Conservation (phyloP, 2,888 invertebrate genomes). For the Parnassius mnemosyne region DNA sequence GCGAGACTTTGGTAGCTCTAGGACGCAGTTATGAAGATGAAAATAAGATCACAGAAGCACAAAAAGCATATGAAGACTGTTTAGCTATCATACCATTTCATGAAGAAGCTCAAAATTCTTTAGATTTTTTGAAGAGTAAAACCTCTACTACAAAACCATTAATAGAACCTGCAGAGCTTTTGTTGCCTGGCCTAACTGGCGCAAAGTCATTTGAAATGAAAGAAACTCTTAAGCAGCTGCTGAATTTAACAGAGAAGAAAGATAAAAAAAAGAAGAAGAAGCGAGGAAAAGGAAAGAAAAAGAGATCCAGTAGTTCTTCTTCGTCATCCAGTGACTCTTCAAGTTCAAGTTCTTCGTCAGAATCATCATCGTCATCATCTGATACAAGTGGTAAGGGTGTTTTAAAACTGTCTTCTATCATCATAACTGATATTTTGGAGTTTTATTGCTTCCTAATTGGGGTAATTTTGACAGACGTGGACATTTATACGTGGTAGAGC, state of each 20-base stretch:
- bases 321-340: constrained; percentile 86
- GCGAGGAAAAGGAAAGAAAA: constrained; percentile 83
- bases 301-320: constrained; percentile 83
- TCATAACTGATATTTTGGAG: too few relatives aligned
- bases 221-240: constrained; percentile 83
- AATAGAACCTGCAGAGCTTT: constrained; percentile 82
- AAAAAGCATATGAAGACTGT: constrained; percentile 92
- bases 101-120: constrained; percentile 91
- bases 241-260: constrained; percentile 82
- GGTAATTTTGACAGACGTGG: too few relatives aligned
- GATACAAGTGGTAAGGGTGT: constrained; percentile 71
- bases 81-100: constrained; percentile 91
- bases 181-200: constrained; percentile 81
- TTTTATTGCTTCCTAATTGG: too few relatives aligned
- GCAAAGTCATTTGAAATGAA: constrained; percentile 82
- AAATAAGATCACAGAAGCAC: constrained; percentile 90
- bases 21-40: constrained; percentile 94
- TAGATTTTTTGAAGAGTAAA: constrained; percentile 90
- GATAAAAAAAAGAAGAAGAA: constrained; percentile 85
- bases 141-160: constrained; percentile 78
- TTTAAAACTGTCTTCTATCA: constrained; percentile 10
- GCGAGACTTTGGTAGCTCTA: constrained; percentile 94
- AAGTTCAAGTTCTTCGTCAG: constrained; percentile 81
- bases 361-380: constrained; percentile 81
- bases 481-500: too few relatives aligned